A percentile compares a stretch with the other conserved stretches of the same genome.
These are phyloP conservation scores for Falco concolor DNA, from an alignment of 2,797 vertebrate species.

Conservation along the genomic window DNA sequence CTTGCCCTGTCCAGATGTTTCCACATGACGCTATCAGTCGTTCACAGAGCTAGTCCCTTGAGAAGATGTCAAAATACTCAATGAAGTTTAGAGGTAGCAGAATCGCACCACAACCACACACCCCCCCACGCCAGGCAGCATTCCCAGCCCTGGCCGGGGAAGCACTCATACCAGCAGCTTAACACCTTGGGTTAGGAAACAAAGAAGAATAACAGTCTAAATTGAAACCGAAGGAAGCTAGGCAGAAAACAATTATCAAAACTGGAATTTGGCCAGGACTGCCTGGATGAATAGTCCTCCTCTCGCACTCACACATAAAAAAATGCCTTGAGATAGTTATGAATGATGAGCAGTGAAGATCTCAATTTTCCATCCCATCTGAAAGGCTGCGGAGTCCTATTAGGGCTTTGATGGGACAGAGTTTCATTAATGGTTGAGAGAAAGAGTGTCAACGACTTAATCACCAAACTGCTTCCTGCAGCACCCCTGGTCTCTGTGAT, in stretches of 20 bases:
- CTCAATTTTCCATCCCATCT: background rate
- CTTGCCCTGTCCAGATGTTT: slow-evolving; percentile 39
- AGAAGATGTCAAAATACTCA: background rate
- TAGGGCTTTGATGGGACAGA: background rate
- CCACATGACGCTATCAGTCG: background rate
- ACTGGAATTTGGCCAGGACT: background rate
- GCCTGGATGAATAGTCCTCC: background rate
- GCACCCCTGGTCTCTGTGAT: slow-evolving; percentile 3
- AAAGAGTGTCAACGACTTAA: slow-evolving; percentile 19
- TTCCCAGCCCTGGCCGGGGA: background rate
- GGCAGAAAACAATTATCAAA: slow-evolving; percentile 19
- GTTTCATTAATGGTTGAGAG: slow-evolving; percentile 12
- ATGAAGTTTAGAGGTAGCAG: background rate
- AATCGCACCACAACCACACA: background rate
- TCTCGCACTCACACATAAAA: background rate
- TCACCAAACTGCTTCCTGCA: slow-evolving; percentile 54
- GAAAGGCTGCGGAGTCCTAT: background rate
- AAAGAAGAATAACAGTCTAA: background rate
- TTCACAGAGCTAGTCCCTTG: background rate
- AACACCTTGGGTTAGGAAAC: slow-evolving; percentile 3
- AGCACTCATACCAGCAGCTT: background rate
- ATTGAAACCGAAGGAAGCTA: background rate
- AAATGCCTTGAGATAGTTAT: background rate
- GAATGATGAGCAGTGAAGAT: background rate
- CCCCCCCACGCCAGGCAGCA: background rate